Conservation (phyloP, 2,888 invertebrate genomes). For the Eretmocerus hayati region DNA sequence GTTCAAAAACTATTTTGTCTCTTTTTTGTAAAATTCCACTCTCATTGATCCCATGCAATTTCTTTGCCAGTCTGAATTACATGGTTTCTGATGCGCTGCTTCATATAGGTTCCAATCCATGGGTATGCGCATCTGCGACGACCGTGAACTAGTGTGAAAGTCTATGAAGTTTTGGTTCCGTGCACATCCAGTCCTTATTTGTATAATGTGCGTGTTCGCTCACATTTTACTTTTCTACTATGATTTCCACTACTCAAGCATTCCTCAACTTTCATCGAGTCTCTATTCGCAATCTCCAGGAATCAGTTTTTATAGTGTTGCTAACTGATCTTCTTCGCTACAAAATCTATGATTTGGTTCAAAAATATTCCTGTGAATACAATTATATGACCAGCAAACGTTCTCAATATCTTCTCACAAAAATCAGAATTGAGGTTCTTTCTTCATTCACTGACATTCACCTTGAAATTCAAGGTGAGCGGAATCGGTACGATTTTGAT, state of each 20-base stretch:
- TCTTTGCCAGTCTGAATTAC: too few species aligned
- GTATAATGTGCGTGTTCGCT: conserved; percentile 32
- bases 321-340: neutral
- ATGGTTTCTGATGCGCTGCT: too few species aligned
- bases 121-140: conserved; percentile 15
- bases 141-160: conserved; percentile 38
- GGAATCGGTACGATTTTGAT: too few species aligned
- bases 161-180: conserved; percentile 40
- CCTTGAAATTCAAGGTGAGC: too few species aligned
- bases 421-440: too few species aligned
- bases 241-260: conserved; percentile 41
- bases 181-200: conserved; percentile 43
- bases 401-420: too few species aligned
- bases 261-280: conserved; percentile 29
- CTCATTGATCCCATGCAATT: too few species aligned
- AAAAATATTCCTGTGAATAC: conserved; percentile 1
- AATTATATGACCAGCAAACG: too few species aligned
- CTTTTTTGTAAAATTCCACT: too few species aligned
- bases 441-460: too few species aligned
- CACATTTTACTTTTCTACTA: conserved; percentile 42
- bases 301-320: neutral
- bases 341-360: neutral
- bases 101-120: conserved; percentile 9
- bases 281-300: conserved; percentile 6
- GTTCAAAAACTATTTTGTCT: too few species aligned